Percentiles rank a stretch among this genome's conserved stretches.
Conservation (phyloP, 2,113 vertebrate species). For the Siphamia tubifer region DNA sequence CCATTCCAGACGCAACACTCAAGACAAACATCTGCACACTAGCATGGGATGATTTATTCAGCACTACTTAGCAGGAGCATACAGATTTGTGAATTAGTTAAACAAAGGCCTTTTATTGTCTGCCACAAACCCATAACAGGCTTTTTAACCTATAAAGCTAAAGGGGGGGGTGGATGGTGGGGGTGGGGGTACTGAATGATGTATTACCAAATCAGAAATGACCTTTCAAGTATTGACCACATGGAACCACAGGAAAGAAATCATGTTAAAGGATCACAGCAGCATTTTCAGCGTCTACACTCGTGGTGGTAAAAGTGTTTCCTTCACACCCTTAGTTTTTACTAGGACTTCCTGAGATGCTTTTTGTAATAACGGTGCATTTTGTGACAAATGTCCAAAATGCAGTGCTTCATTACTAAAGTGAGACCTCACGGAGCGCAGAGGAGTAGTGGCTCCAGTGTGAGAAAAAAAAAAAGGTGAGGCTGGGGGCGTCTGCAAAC, state of each 20-base stretch:
- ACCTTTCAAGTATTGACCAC: constrained; percentile 39
- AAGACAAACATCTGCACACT: constrained; percentile 51
- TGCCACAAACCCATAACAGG: constrained; percentile 43
- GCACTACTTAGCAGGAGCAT: constrained; percentile 32
- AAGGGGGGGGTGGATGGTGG: constrained; percentile 2
- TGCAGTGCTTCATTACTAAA: no score
- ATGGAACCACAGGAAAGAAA: neutral
- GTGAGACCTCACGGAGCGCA: no score
- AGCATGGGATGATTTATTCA: constrained; percentile 64
- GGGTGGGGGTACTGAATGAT: constrained; percentile 22
- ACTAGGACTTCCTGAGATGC: no score
- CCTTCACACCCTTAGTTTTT: no score
- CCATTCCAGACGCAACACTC: constrained; percentile 37
- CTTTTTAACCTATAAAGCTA: constrained; percentile 52
- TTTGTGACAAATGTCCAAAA: no score
- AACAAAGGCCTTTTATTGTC: constrained; percentile 54
- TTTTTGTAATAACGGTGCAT: no score
- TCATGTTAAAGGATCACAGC: neutral
- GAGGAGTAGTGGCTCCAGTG: no score
- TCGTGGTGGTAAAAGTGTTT: no score
- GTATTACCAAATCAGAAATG: constrained; percentile 35
- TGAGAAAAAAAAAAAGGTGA: no score
- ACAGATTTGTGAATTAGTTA: constrained; percentile 56
- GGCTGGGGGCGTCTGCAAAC: no score
- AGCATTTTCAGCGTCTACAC: neutral